Conservation (phyloP, 1,140 invertebrate species). For the Drosophila miranda region DNA sequence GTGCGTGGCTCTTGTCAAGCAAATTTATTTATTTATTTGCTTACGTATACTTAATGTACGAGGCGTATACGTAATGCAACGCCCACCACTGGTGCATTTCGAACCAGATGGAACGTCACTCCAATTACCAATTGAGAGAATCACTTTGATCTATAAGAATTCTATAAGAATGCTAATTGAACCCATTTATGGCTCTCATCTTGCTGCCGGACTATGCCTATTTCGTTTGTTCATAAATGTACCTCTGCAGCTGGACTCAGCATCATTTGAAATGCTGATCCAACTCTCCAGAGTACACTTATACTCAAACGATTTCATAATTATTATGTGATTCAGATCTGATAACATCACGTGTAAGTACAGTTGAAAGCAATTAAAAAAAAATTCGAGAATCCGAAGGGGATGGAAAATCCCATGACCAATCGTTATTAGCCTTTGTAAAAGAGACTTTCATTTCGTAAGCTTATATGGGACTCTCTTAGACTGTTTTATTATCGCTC, state of each 20-base stretch:
- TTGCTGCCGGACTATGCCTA: constrained; percentile 2
- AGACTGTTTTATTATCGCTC: too few species aligned
- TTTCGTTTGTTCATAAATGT: constrained; percentile 3
- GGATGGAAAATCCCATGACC: too few species aligned
- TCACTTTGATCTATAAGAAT: constrained; percentile 1
- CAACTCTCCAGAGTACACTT: constrained; percentile 24
- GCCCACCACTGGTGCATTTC: constrained; percentile 25
- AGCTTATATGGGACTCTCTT: too few species aligned
- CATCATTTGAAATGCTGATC: constrained; percentile 26
- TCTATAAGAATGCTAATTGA: constrained; percentile 29
- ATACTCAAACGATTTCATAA: constrained; percentile 29
- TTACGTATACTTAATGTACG: constrained; percentile 73
- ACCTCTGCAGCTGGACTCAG: constrained; percentile 21
- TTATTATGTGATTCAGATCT: constrained; percentile 19
- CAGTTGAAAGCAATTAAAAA: constrained; percentile 24
- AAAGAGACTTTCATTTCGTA: too few species aligned
- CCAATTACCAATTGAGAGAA: neutral
- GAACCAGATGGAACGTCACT: constrained; percentile 1
- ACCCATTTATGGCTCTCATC: constrained; percentile 16
- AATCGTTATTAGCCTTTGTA: too few species aligned
- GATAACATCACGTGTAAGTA: constrained; percentile 34
- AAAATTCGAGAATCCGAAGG: neutral
- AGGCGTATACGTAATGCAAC: constrained; percentile 59
- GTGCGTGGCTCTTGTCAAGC: constrained; percentile 73
- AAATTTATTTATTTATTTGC: constrained; percentile 79